Conservation (phyloP, 2,888 invertebrate species). For the Drosophila rellima region DNA sequence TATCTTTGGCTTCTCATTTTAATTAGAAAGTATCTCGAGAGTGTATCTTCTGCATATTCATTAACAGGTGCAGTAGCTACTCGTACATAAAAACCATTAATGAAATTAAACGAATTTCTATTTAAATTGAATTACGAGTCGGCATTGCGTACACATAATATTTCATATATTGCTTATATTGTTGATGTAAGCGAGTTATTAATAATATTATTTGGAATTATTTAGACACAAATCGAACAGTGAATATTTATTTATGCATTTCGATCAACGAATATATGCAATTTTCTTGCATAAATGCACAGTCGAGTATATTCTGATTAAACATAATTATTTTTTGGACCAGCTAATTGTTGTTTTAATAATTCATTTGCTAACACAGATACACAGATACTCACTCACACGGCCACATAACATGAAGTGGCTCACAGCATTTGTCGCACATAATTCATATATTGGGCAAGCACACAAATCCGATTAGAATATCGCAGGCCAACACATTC, state of each 20-base stretch:
- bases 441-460: conserved; percentile 59
- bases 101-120: conserved; percentile 15
- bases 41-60: conserved; percentile 10
- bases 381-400: conserved; percentile 1
- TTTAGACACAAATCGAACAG: conserved; percentile 19
- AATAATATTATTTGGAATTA: conserved; percentile 22
- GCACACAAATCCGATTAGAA: conserved; percentile 76
- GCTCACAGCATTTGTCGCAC: conserved; percentile 29
- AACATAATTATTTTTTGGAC: conserved; percentile 56
- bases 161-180: conserved; percentile 1
- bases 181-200: conserved; percentile 2
- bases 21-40: conserved; percentile 44
- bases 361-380: conserved; percentile 49
- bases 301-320: conserved; percentile 21
- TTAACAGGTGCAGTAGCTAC: conserved; percentile 39
- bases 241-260: conserved; percentile 49
- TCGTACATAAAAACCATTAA: conserved; percentile 3
- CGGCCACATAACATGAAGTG: neutral
- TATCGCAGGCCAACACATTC: conserved; percentile 62
- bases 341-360: conserved; percentile 72
- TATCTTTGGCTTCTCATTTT: conserved; percentile 46
- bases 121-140: neutral
- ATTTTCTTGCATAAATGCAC: conserved; percentile 36
- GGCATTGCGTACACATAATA: conserved; percentile 33
- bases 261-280: conserved; percentile 18